These are phyloP conservation scores for Cryptotermes secundus DNA, from an alignment of 1,140 invertebrate species.

Conservation along the genomic window DNA sequence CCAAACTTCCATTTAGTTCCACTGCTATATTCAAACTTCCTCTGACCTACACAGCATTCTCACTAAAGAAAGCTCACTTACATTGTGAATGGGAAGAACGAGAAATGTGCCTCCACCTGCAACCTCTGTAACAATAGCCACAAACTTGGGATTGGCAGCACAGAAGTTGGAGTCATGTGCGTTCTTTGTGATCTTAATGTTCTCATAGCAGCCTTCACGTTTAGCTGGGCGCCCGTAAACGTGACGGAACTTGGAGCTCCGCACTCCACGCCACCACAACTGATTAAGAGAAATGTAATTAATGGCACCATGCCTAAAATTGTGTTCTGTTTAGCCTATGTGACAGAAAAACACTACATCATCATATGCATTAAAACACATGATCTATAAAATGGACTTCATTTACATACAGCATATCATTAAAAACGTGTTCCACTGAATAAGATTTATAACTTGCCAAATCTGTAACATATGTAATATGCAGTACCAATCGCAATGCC, in stretches of 20 bases:
- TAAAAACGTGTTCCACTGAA: no score
- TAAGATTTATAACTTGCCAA: no score
- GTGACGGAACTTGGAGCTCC: slow-evolving; percentile 89
- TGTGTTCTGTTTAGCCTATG: no score
- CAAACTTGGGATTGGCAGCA: slow-evolving; percentile 91
- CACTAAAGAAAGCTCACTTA: slow-evolving; percentile 52
- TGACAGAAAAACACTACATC: no score
- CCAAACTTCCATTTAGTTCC: no score
- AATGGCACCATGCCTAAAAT: not conserved
- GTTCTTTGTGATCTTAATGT: slow-evolving; percentile 89
- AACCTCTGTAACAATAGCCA: slow-evolving; percentile 91
- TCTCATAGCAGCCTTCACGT: slow-evolving; percentile 88
- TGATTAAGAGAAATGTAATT: slow-evolving; percentile 49
- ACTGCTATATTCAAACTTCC: not conserved
- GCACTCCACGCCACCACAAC: slow-evolving; percentile 80
- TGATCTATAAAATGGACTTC: no score
- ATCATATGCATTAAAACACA: no score
- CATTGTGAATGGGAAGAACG: slow-evolving; percentile 85
- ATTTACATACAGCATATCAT: no score
- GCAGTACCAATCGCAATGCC: no score
- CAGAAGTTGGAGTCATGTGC: slow-evolving; percentile 91
- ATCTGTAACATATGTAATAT: no score
- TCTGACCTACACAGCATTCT: not conserved
- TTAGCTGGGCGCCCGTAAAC: slow-evolving; percentile 88
- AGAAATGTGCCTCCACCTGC: slow-evolving; percentile 92